These are phyloP conservation scores for Saccostrea glomerata DNA, from an alignment of 1,140 invertebrate species.

Conservation along the genomic window DNA sequence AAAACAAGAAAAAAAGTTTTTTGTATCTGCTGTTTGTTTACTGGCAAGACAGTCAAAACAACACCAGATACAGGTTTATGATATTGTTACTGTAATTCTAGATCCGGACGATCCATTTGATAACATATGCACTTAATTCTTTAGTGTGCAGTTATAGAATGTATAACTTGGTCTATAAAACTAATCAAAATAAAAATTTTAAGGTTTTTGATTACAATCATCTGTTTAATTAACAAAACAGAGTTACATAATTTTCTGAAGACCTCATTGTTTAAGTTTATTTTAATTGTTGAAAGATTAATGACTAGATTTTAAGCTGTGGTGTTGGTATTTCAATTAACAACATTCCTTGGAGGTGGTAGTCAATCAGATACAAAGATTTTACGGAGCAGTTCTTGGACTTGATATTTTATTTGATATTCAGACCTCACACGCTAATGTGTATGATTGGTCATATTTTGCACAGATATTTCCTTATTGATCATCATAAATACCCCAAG, in stretches of 20 bases:
- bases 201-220: neutral
- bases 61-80: neutral
- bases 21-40: slow-evolving; percentile 31
- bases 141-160: neutral
- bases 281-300: neutral
- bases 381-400: neutral
- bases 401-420: neutral
- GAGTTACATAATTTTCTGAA: neutral
- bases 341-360: slow-evolving; percentile 4
- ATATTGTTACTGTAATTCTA: slow-evolving; percentile 25
- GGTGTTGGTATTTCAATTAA: neutral
- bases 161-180: neutral
- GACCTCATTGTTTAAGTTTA: neutral
- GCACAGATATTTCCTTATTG: neutral
- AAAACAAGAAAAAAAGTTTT: neutral
- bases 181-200: neutral
- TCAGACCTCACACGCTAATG: neutral
- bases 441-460: neutral
- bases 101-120: neutral
- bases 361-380: neutral
- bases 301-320: neutral
- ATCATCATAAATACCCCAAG: neutral
- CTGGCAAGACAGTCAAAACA: neutral
- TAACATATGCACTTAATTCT: slow-evolving; percentile 31
- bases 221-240: neutral